These are phyloP conservation scores for Scylla paramamosain DNA, from an alignment of 1,140 invertebrate species.

Conservation along the genomic window DNA sequence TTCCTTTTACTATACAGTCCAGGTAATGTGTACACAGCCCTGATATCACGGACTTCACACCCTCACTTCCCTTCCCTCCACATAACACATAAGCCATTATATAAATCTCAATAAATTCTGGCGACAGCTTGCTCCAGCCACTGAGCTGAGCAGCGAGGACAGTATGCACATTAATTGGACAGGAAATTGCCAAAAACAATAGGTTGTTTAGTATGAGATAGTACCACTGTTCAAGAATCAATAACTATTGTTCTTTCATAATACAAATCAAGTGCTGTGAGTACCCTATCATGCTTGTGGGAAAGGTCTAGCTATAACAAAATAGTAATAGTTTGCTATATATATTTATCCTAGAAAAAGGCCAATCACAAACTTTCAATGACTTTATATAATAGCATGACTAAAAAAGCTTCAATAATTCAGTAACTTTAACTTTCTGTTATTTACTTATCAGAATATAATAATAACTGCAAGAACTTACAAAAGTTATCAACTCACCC, in stretches of 20 bases:
- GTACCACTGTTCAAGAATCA: conserved; percentile 49
- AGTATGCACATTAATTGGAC: conserved; percentile 68
- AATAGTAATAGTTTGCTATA: conserved; percentile 44
- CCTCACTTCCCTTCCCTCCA: not conserved
- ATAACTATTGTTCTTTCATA: conserved; percentile 53
- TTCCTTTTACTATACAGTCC: conserved; percentile 63
- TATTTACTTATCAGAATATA: conserved; percentile 68
- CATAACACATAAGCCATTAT: not conserved
- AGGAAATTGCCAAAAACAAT: conserved; percentile 39
- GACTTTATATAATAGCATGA: conserved; percentile 55
- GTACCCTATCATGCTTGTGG: conserved; percentile 73
- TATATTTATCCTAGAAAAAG: conserved; percentile 40
- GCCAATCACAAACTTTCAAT: conserved; percentile 39
- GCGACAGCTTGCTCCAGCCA: not conserved
- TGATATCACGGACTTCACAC: not conserved
- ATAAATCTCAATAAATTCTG: conserved; percentile 6
- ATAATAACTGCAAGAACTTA: conserved; percentile 54
- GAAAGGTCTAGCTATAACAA: conserved; percentile 71
- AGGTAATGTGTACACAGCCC: conserved; percentile 68
- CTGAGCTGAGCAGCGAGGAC: conserved; percentile 3
- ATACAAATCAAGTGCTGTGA: conserved; percentile 72
- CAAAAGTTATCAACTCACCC: conserved; percentile 60
- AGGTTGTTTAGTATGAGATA: conserved; percentile 57
- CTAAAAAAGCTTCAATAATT: conserved; percentile 65
- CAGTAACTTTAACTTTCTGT: conserved; percentile 46